Base-by-base conservation (phyloP, 2,888 invertebrate species). In the Synanthedon andrenaeformis region DNA sequence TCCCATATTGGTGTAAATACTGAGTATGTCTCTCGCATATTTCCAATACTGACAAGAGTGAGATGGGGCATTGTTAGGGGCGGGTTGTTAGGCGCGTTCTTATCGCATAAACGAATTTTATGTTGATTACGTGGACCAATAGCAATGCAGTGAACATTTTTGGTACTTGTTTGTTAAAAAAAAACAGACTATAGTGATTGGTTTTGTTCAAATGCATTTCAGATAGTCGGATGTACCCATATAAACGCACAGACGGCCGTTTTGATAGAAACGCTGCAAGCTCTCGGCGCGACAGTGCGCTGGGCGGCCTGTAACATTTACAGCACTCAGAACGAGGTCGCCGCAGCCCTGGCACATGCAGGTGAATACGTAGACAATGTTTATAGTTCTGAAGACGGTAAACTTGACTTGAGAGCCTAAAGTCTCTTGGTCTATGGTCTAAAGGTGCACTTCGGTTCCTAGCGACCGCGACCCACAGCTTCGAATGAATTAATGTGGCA, bases 241-340 rank as follows among this genome's bases (percentile, higher is more conserved):
- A 97, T 99, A 69, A 99, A 98, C 81, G 98, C 98, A 49, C 99
- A 99, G 84, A 98, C 98, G 0, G 99, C 98, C 4, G 98, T 97
- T 45, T 86, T 97, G 55, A 94, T 97, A 59, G 97, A 97, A 79
- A 97, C 97, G 0, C 84, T 97, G 45, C 92, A 92, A 0, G 94
- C 95, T 53, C 87, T 97, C 17, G 97, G 97, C 1, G 97, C 97
- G 4, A 93, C 94, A 0, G 93, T 98, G 3, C 92, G 97, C 75
- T 98, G 98, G 98, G 95, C 97, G 0, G 97, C 98, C 2, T 98
- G 98, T 81, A 98, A 98, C 81, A 98, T 98, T 68, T 98, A 97
- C 85, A 98, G 98, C 54, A 98, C 98, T 12, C 98, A 98, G 93
- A 98, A 99, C 76, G 98, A 98, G 86, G 97, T 98, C 0, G 97